phyloP scores from a whole-genome alignment of 2,113 vertebrate species.

The Ifrita kowaldi region DNA sequence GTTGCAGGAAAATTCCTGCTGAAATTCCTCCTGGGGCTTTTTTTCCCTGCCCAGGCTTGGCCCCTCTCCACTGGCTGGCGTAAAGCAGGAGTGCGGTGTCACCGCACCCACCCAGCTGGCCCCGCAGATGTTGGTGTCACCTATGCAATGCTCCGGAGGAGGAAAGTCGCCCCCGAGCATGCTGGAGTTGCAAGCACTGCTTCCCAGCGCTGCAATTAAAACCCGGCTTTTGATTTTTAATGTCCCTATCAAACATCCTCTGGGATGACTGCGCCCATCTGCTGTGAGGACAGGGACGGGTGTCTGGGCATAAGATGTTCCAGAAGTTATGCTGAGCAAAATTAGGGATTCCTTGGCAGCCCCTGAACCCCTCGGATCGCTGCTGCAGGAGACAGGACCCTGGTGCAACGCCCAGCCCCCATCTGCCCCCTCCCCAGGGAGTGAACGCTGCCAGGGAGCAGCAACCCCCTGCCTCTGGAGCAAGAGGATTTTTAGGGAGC shows the following conservation, averaged over 20 bases:
- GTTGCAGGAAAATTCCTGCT: background rate
- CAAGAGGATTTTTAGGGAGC: background rate
- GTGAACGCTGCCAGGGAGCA: background rate
- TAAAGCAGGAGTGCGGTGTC: background rate
- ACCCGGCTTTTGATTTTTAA: background rate
- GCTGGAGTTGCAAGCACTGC: background rate
- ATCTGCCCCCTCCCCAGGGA: background rate
- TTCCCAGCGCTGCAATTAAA: constrained; percentile 6
- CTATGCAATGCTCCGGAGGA: background rate
- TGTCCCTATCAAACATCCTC: background rate
- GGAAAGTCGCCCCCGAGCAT: background rate
- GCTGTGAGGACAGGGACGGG: background rate
- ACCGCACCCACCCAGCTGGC: constrained; percentile 4
- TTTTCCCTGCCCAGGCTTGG: background rate
- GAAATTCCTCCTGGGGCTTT: background rate
- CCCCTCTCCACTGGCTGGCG: background rate
- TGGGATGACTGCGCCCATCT: constrained; percentile 25
- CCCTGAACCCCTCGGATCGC: accelerated
- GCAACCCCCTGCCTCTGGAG: background rate
- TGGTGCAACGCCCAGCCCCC: background rate
- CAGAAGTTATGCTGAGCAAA: background rate
- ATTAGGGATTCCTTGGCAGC: accelerated
- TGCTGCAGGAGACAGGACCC: background rate
- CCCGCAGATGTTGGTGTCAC: constrained; percentile 36
- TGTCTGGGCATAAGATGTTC: background rate